These are phyloP conservation scores for Drosophila grimshawi DNA, from an alignment of 1,140 invertebrate species.

Conservation along the genomic window DNA sequence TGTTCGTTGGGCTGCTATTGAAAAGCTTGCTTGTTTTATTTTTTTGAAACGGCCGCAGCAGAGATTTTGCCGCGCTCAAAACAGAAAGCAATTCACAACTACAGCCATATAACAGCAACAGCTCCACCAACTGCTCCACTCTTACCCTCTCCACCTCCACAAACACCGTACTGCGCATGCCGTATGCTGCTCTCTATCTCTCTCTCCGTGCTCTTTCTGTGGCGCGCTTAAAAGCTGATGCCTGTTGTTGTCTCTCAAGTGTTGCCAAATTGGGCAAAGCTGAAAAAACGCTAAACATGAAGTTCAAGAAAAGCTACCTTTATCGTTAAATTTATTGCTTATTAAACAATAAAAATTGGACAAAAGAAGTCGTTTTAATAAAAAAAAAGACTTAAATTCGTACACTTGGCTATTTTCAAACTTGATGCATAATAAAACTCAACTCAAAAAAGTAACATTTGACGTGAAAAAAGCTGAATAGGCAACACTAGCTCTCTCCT, in stretches of 20 bases:
- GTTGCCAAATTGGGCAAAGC: neutral
- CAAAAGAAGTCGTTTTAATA: neutral
- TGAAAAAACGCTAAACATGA: neutral
- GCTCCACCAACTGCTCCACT: conserved; percentile 51
- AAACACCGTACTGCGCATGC: conserved; percentile 53
- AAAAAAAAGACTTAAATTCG: neutral
- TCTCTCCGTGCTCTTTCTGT: conserved; percentile 22
- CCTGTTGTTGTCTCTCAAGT: neutral
- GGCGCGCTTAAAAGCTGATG: conserved; percentile 49
- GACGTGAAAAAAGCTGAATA: conserved; percentile 1
- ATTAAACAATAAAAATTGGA: too few relatives aligned
- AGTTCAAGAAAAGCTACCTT: neutral
- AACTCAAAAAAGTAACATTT: neutral
- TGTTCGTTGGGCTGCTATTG: conserved; percentile 40
- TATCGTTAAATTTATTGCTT: neutral
- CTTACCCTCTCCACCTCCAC: conserved; percentile 7
- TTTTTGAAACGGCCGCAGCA: conserved; percentile 40
- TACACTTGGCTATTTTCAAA: neutral
- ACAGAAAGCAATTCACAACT: conserved; percentile 42
- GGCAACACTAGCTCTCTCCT: conserved; percentile 15
- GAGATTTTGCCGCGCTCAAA: conserved; percentile 70
- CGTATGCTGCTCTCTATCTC: neutral
- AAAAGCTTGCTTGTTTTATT: conserved; percentile 51
- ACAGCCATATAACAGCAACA: conserved; percentile 59
- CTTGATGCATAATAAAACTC: neutral